These are phyloP conservation scores for Microplitis deprimator DNA, from an alignment of 2,888 invertebrate genomes.

Conservation along the genomic window DNA sequence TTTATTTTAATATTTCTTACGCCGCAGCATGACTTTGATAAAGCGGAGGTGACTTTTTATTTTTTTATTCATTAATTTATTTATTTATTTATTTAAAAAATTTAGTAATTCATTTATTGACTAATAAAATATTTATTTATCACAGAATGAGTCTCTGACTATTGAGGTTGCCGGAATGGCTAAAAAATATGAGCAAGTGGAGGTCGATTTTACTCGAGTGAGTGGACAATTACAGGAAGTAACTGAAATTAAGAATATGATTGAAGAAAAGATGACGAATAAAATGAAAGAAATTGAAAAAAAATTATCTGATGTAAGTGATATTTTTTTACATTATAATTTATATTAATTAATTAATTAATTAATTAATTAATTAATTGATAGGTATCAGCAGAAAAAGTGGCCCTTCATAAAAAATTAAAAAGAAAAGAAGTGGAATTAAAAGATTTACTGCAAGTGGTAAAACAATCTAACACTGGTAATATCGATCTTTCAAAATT, in stretches of 20 bases:
- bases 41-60: constrained; percentile 56
- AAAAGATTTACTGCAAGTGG: constrained; percentile 62
- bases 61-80: neutral
- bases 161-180: constrained; percentile 69
- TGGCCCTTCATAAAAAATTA: constrained; percentile 58
- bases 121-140: constrained; percentile 38
- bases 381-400: constrained; percentile 60
- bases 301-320: constrained; percentile 75
- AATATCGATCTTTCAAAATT: constrained; percentile 71
- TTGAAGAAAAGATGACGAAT: constrained; percentile 73
- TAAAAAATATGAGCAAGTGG: constrained; percentile 68
- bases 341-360: constrained; percentile 24
- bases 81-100: constrained; percentile 19
- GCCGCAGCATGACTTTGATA: constrained; percentile 62
- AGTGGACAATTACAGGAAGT: constrained; percentile 65
- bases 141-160: constrained; percentile 69
- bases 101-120: constrained; percentile 19
- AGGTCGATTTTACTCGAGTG: constrained; percentile 62
- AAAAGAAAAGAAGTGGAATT: constrained; percentile 63
- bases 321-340: constrained; percentile 31
- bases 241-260: constrained; percentile 73
- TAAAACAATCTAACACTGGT: constrained; percentile 61
- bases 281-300: constrained; percentile 73
- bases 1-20: constrained; percentile 37
- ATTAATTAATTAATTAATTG: constrained; percentile 22